Base-by-base conservation (phyloP, 2,888 invertebrate genomes). In the Drosophila picticornis region DNA sequence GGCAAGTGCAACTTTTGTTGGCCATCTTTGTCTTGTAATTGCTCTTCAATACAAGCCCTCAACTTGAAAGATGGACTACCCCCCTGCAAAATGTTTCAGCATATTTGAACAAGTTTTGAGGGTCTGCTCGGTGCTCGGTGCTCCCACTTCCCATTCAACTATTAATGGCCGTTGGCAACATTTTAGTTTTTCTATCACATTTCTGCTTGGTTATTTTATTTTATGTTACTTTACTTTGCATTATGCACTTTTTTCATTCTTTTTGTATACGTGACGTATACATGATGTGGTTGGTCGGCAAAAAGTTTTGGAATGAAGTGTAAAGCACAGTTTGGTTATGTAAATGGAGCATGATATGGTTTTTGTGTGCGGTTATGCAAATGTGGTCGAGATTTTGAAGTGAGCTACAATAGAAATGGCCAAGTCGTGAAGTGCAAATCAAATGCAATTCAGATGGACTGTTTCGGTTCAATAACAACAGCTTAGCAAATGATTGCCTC, bases 121-220 rank as follows among this genome's bases (percentile, higher is more conserved):
- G 80, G 72, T 80, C 16, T 62, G 68, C 53, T 66, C 60, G 55
- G 9, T 46, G 25, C 22, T 43, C 43, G 34, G 22, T 16, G 10
- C 27, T 13, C 27, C 53, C 51, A 34, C 32, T 34, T 53, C 16
- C 53, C 32, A 27, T 50, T 75, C 62, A 55, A 71, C 80, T 58
- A 63, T 75, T 78, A 81, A 75, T 78, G 82, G 75, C 82, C 72
- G 72, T 75, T 80, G 70, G 80, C 75, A 80, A 72, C 67, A 75
- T 81, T 77, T 78, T 60, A 65, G 63, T 67, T 62, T 70, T 57
- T 63, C 43, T 56, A 57, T 52, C 61, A 29, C 57, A 61, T 62
- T 74, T 61, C 48, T 25, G 40, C 72, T 63, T 66, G 66, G 70
- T 65, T 56, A 72, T 72, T 75, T 60, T 57, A 68, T 73, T 58